These are phyloP conservation scores for Epicampocera succincta DNA, from an alignment of 2,888 invertebrate genomes.

Conservation along the genomic window DNA sequence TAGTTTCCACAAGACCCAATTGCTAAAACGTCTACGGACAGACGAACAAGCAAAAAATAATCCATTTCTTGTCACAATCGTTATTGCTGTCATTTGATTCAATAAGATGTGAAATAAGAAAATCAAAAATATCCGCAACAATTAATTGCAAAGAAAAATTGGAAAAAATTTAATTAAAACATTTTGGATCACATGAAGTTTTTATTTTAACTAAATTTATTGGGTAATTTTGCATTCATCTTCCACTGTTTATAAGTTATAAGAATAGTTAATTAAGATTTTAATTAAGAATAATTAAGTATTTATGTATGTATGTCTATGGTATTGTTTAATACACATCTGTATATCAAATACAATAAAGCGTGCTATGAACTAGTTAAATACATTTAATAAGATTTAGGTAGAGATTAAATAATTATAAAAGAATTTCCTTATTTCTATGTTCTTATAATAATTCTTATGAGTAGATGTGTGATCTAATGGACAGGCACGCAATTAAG, in stretches of 20 bases:
- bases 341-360: no score
- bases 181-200: slow-evolving; percentile 75
- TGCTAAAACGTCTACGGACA: slow-evolving; percentile 69
- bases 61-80: slow-evolving; percentile 46
- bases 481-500: no score
- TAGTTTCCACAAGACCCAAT: slow-evolving; percentile 75
- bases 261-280: slow-evolving; percentile 24
- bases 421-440: no score
- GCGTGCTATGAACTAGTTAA: no score
- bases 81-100: slow-evolving; percentile 39
- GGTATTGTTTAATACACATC: no score
- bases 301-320: neutral
- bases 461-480: no score
- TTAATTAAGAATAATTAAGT: slow-evolving; percentile 25
- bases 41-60: slow-evolving; percentile 27
- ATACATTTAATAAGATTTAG: no score
- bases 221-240: slow-evolving; percentile 80
- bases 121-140: neutral
- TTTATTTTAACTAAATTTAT: slow-evolving; percentile 83
- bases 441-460: no score
- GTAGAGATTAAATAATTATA: no score
- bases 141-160: slow-evolving; percentile 68
- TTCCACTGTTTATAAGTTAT: slow-evolving; percentile 23
- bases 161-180: slow-evolving; percentile 73
- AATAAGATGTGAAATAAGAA: slow-evolving; percentile 1